A percentile compares a stretch with the other conserved stretches of the same genome.
These are phyloP conservation scores for Irena cyanogastra DNA, from an alignment of 2,113 vertebrate genomes.

Conservation along the genomic window DNA sequence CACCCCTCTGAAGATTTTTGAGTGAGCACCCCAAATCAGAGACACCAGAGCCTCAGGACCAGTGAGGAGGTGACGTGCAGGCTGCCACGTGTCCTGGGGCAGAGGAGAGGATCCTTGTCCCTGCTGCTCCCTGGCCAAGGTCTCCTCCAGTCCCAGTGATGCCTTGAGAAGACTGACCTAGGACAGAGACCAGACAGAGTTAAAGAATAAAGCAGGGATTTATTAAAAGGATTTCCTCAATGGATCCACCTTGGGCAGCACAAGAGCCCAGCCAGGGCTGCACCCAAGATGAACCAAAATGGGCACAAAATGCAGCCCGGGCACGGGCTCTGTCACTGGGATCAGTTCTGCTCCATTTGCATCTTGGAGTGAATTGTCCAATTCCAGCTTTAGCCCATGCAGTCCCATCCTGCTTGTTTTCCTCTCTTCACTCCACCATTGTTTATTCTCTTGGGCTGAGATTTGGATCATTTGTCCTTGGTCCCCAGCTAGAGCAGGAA, in stretches of 20 bases:
- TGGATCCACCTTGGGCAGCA: background rate
- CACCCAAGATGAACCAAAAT: background rate
- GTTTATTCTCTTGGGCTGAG: background rate
- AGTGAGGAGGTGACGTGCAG: background rate
- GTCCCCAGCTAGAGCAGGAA: background rate
- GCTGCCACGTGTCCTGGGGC: background rate
- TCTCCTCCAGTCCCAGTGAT: background rate
- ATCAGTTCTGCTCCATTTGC: background rate
- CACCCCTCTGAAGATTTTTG: background rate
- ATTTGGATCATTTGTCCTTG: background rate
- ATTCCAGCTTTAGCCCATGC: accelerated
- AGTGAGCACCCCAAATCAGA: background rate
- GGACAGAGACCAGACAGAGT: background rate
- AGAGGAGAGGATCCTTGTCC: background rate
- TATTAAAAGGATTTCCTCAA: background rate
- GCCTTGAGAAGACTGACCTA: background rate
- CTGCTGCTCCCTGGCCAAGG: background rate
- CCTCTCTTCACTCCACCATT: background rate
- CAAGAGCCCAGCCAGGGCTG: background rate
- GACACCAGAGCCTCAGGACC: accelerated
- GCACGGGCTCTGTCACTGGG: accelerated
- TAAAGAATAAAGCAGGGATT: background rate
- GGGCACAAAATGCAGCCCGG: background rate
- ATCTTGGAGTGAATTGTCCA: background rate
- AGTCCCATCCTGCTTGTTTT: background rate